These are phyloP conservation scores for Drosophila ohnishii DNA, from an alignment of 1,140 invertebrate species.

Conservation along the genomic window DNA sequence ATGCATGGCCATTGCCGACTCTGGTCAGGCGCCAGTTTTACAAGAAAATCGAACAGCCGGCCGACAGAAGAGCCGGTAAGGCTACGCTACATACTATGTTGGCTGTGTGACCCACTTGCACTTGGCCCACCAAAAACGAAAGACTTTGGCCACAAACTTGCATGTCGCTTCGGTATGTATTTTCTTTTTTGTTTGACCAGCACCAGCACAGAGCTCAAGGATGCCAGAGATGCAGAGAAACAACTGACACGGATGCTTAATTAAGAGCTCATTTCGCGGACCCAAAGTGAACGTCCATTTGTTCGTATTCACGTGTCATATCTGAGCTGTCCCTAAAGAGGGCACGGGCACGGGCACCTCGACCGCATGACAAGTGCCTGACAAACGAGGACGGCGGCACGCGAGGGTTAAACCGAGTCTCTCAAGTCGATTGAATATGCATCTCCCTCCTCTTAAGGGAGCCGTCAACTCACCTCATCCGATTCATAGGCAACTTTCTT, in stretches of 20 bases:
- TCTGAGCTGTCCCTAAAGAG: slow-evolving; percentile 36
- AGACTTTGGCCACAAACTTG: slow-evolving; percentile 69
- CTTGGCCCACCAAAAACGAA: slow-evolving; percentile 60
- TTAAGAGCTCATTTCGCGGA: slow-evolving; percentile 72
- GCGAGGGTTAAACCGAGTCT: slow-evolving; percentile 29
- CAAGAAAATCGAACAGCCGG: slow-evolving; percentile 58
- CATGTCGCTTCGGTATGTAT: slow-evolving; percentile 46
- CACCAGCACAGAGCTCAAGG: slow-evolving; percentile 33
- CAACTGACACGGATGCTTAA: slow-evolving; percentile 73
- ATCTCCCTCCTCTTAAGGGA: slow-evolving; percentile 13
- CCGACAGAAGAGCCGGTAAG: slow-evolving; percentile 11
- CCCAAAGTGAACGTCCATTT: slow-evolving; percentile 56
- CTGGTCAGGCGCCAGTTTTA: slow-evolving; percentile 55
- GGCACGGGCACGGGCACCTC: slow-evolving; percentile 3
- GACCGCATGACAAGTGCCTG: slow-evolving; percentile 33
- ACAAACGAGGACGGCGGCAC: slow-evolving; percentile 29
- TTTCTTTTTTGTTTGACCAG: slow-evolving; percentile 33
- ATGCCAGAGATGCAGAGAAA: slow-evolving; percentile 47
- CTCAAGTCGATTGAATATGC: slow-evolving; percentile 32
- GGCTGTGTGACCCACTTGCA: slow-evolving; percentile 68
- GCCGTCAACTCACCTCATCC: slow-evolving; percentile 17
- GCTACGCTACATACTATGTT: neutral
- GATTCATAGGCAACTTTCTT: slow-evolving; percentile 39
- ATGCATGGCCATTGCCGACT: slow-evolving; percentile 51
- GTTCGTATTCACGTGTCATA: slow-evolving; percentile 44